A percentile compares a stretch with the other conserved stretches of the same genome.
Evolutionary conservation across 2,888 invertebrate species (phyloP).

Genomic region (Acanthosepion esculentum): DNA sequence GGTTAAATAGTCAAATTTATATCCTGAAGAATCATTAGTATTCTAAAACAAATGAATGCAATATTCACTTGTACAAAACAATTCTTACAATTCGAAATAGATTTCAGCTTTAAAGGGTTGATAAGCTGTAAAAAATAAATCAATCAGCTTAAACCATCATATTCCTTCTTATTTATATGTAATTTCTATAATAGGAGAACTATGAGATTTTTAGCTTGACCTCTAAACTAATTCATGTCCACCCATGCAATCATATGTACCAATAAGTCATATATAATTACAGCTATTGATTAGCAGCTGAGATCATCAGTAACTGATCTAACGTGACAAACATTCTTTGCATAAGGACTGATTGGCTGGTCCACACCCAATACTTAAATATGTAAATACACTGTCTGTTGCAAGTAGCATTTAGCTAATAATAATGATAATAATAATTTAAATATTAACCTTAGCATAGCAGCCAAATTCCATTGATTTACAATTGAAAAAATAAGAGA

Average conservation of each 20-base stretch:
- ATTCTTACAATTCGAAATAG: too few relatives aligned
- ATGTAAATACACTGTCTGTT: background rate
- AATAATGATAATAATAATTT: background rate
- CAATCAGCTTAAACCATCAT: background rate
- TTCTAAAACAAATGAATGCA: too few relatives aligned
- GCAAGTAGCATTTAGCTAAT: background rate
- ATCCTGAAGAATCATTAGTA: too few relatives aligned
- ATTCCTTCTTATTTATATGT: background rate
- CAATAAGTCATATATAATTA: background rate
- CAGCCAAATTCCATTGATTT: background rate
- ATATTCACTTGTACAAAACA: too few relatives aligned
- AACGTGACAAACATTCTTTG: background rate
- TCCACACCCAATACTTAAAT: background rate
- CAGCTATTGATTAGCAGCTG: background rate
- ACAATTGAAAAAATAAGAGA: background rate
- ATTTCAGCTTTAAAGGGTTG: background rate
- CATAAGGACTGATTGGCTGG: background rate
- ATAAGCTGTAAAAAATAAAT: too few relatives aligned
- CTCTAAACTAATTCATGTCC: background rate
- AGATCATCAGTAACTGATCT: background rate
- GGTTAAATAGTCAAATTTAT: too few relatives aligned
- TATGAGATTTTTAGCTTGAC: conserved; percentile 13
- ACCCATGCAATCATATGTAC: conserved; percentile 11
- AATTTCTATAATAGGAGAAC: background rate
- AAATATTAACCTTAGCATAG: background rate